Evolutionary conservation across 2,888 invertebrate species (phyloP).

Genomic region (Eupithecia tripunctaria): DNA sequence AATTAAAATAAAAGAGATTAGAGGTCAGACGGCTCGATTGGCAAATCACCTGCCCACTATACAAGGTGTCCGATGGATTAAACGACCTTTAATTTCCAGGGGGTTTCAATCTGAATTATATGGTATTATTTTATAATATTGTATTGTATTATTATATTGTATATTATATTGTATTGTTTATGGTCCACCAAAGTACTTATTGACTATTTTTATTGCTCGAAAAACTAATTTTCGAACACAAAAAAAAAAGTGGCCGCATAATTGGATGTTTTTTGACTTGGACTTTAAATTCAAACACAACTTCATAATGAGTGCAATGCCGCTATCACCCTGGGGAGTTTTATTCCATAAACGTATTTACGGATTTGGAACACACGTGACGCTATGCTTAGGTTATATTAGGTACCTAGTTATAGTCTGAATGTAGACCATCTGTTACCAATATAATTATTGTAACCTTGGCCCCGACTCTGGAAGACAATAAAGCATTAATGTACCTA

Average conservation of each 20-base stretch:
- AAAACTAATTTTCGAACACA: too few species aligned
- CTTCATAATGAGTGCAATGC: constrained; percentile 37
- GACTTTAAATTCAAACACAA: constrained; percentile 2
- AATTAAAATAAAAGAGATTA: not conserved
- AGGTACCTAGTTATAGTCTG: constrained; percentile 4
- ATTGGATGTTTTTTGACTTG: not conserved
- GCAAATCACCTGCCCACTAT: not conserved
- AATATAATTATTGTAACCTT: not conserved
- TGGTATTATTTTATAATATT: too few species aligned
- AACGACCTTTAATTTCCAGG: not conserved
- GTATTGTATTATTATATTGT: too few species aligned
- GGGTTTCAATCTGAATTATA: not conserved
- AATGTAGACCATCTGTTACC: constrained; percentile 12
- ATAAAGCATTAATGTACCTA: not conserved
- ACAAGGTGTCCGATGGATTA: not conserved
- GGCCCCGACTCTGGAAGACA: not conserved
- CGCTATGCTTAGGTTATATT: constrained; percentile 7
- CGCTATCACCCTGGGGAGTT: constrained; percentile 37
- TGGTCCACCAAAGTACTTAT: not conserved
- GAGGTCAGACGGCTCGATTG: not conserved
- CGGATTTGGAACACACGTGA: constrained; percentile 39
- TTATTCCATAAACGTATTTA: constrained; percentile 28
- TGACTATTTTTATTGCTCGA: too few species aligned
- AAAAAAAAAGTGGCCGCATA: too few species aligned
- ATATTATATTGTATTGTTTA: too few species aligned